A percentile compares a stretch with the other conserved stretches of the same genome.
These are phyloP conservation scores for Cassiopea andromeda DNA, from an alignment of 30 jellyfish, hydroid and myxozoan species.

Conservation along the genomic window DNA sequence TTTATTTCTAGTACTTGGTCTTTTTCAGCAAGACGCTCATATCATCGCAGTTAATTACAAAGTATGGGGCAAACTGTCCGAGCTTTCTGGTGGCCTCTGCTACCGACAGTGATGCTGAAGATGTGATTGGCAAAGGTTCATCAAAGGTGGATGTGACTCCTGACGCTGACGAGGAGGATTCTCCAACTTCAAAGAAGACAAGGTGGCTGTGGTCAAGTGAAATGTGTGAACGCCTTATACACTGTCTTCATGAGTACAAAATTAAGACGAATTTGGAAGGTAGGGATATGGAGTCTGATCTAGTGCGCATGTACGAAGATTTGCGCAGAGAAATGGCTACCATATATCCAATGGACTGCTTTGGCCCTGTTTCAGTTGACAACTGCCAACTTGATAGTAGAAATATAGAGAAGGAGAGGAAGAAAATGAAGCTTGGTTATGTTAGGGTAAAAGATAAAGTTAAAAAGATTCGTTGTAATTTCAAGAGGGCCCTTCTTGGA, in stretches of 20 bases:
- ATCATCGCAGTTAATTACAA: too few species aligned
- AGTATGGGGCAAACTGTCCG: too few species aligned
- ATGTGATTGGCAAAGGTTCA: too few species aligned
- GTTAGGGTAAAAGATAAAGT: constrained; percentile 40
- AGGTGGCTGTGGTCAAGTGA: constrained; percentile 61
- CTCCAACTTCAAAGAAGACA: not conserved
- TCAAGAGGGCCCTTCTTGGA: constrained; percentile 49
- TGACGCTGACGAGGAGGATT: too few species aligned
- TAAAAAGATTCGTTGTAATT: constrained; percentile 23
- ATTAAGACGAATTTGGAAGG: constrained; percentile 44
- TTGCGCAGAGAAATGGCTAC: constrained; percentile 48
- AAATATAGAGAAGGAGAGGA: constrained; percentile 24
- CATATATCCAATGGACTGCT: constrained; percentile 40
- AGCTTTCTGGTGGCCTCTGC: too few species aligned
- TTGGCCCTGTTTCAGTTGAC: constrained; percentile 46
- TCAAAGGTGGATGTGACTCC: too few species aligned
- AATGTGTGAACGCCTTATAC: constrained; percentile 11
- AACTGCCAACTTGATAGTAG: not conserved
- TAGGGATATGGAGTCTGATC: constrained; percentile 59
- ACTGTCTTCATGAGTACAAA: constrained; percentile 34
- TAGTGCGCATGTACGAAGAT: constrained; percentile 52
- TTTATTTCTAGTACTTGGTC: too few species aligned
- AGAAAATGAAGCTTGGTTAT: constrained; percentile 44
- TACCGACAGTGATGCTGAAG: too few species aligned
- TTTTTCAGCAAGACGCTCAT: too few species aligned